Evolutionary conservation across 1,140 invertebrate genomes (phyloP), one percentile per base, ranked within the genome.

Genomic region (Eurosta solidaginis): DNA sequence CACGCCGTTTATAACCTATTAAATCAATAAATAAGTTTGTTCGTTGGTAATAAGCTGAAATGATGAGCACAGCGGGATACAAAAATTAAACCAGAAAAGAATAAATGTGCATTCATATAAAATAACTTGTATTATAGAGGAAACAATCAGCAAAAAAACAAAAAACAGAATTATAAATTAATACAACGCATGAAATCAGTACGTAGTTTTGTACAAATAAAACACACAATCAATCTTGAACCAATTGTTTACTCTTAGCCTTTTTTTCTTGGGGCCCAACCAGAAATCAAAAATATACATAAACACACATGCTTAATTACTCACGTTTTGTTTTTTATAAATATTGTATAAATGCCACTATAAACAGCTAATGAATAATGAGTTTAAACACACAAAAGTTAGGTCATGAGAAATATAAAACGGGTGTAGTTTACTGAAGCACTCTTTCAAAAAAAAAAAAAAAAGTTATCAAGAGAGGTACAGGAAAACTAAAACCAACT

Each of bases 331-430:
- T 68, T 40, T 27, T 68, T 68, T 33, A 68, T 68, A 40, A 68
- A 68, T 68, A 68, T 68, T 68, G n/a, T 68, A 40, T 68, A 40
- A 40, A 29, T 22, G 40, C 14, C 17, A 33, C 7, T 27, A 68
- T 68, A 68, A 68, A 68, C 40, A 22, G 59, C 59, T 68, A 68
- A 68, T 68, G 59, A 68, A 68, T 68, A 68, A 68, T 68, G 59
- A 68, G 59, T 68, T 68, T 68, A 68, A 68, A 68, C 2, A 68
- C 59, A 68, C 36, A 68, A 68, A 40, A 22, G 59, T 68, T 68
- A 68, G 59, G 59, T 68, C 59, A 68, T 68, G 59, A 68, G 59
- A 68, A 68, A 68, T 68, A n/a, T 68, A 27, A 68, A 68, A 68
- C 59, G 59, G n/a, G 36, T 33, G 10, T 7, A 68, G 54, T n/a